These are phyloP conservation scores for Xylota sylvarum DNA, from an alignment of 2,888 invertebrate species.

Conservation along the genomic window DNA sequence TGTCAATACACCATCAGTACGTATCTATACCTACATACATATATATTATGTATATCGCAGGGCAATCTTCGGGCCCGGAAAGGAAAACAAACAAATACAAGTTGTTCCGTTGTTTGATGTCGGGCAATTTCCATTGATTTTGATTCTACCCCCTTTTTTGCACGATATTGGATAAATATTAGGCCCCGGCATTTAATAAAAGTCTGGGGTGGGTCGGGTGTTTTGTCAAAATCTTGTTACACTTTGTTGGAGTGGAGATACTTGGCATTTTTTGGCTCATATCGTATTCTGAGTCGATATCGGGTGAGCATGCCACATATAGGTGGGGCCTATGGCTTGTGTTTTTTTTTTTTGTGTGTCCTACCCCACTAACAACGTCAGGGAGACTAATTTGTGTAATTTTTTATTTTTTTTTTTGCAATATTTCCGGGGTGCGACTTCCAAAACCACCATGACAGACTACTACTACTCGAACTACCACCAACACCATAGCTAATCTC, in stretches of 20 bases:
- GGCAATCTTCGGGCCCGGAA: constrained; percentile 48
- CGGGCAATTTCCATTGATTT: constrained; percentile 67
- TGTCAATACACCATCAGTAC: constrained; percentile 49
- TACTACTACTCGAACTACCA: no score
- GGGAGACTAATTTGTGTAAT: constrained; percentile 46
- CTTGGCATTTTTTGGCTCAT: background rate
- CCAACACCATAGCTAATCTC: constrained; percentile 48
- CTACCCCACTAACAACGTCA: constrained; percentile 40
- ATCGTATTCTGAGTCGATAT: constrained; percentile 11
- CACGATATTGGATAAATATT: constrained; percentile 57
- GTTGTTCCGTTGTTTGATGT: constrained; percentile 38
- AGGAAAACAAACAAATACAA: constrained; percentile 63
- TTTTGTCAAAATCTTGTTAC: background rate
- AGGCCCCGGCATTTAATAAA: constrained; percentile 31
- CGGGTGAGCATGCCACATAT: constrained; percentile 9
- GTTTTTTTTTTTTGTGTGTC: constrained; percentile 3
- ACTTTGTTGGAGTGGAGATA: constrained; percentile 9
- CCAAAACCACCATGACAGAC: background rate
- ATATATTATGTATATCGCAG: constrained; percentile 1
- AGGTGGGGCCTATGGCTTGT: constrained; percentile 15
- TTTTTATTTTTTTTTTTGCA: constrained; percentile 46
- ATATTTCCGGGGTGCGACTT: constrained; percentile 73
- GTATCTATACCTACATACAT: background rate
- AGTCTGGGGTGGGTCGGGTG: constrained; percentile 8
- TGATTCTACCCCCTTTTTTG: constrained; percentile 9